Percentiles rank a stretch among this genome's conserved stretches.
Evolutionary conservation across 2,888 invertebrate species (phyloP).

Genomic region (Nemotelus nigrinus): DNA sequence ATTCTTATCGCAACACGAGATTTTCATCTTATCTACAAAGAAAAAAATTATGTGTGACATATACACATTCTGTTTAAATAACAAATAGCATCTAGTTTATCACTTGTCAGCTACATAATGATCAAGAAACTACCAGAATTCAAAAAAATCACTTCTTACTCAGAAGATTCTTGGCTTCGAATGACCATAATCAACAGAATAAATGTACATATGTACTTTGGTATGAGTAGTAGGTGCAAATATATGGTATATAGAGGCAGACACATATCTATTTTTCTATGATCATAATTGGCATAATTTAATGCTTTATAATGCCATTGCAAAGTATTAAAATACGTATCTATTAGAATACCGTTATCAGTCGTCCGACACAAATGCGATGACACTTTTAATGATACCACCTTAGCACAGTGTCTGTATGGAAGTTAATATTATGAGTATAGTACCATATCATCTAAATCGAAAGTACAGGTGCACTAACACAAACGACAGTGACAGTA

Average conservation of each 20-base stretch:
- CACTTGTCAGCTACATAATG: too few relatives aligned
- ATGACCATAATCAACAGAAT: too few relatives aligned
- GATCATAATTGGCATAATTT: slow-evolving; percentile 15
- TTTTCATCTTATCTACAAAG: background rate
- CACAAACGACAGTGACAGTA: background rate
- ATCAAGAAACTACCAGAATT: too few relatives aligned
- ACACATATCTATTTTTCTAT: background rate
- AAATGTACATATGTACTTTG: too few relatives aligned
- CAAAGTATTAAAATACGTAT: slow-evolving; percentile 12
- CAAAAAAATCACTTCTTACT: too few relatives aligned
- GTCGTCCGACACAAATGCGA: slow-evolving; percentile 26
- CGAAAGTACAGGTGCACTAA: slow-evolving; percentile 12
- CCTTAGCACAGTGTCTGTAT: slow-evolving; percentile 9
- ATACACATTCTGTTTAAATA: too few relatives aligned
- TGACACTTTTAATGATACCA: slow-evolving; percentile 41
- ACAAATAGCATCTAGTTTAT: too few relatives aligned
- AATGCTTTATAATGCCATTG: background rate
- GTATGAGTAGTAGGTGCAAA: too few relatives aligned
- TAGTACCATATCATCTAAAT: background rate
- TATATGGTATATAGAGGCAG: too few relatives aligned
- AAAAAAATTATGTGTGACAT: background rate
- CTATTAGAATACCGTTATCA: slow-evolving; percentile 18
- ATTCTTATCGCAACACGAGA: background rate
- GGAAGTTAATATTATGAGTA: slow-evolving; percentile 1
- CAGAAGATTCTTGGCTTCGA: too few relatives aligned